Evolutionary conservation across 2,888 invertebrate species (phyloP).

Genomic region (Drosophila conformis): DNA sequence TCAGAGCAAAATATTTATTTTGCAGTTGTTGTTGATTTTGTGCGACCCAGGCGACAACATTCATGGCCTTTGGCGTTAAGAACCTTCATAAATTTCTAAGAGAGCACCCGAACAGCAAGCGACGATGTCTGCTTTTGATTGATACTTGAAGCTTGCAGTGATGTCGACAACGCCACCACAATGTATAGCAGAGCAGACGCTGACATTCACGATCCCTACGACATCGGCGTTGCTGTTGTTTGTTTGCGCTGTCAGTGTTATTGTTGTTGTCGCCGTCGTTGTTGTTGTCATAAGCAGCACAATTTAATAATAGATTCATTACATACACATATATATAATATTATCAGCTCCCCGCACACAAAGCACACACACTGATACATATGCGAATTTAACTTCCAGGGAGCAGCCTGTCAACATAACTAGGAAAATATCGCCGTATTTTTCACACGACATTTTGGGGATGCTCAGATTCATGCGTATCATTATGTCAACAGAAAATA

Average conservation of each 20-base stretch:
- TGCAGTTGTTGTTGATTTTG: constrained; percentile 55
- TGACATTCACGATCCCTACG: constrained; percentile 24
- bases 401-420: constrained; percentile 41
- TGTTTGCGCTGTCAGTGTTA: constrained; percentile 38
- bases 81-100: constrained; percentile 74
- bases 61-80: constrained; percentile 76
- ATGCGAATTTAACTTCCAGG: constrained; percentile 20
- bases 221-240: constrained; percentile 37
- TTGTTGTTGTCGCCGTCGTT: constrained; percentile 46
- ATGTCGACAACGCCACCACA: constrained; percentile 28
- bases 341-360: constrained; percentile 22
- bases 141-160: constrained; percentile 66
- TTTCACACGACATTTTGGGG: constrained; percentile 48
- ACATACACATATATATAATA: constrained; percentile 57
- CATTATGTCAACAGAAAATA: constrained; percentile 73
- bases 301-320: constrained; percentile 79
- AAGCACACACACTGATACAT: constrained; percentile 14
- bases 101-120: constrained; percentile 31
- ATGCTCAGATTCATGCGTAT: constrained; percentile 46
- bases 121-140: constrained; percentile 70
- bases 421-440: constrained; percentile 52
- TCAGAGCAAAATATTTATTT: constrained; percentile 19
- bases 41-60: constrained; percentile 68
- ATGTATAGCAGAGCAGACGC: constrained; percentile 38
- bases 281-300: constrained; percentile 69